phyloP scores from a whole-genome alignment of 1,140 invertebrate genomes.

The Atta cephalotes region DNA sequence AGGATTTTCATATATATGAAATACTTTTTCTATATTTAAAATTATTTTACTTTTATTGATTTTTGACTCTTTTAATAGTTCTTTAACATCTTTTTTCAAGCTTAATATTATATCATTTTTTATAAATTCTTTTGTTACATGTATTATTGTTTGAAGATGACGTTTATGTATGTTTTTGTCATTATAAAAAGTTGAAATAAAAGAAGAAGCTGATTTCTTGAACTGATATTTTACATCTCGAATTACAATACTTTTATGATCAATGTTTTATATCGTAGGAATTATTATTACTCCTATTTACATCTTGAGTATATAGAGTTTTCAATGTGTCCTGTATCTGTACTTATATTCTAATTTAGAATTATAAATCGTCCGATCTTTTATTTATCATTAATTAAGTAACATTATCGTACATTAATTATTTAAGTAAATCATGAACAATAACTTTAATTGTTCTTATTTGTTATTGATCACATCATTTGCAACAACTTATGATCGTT shows the following conservation, averaged over 20 bases:
- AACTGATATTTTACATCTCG: neutral
- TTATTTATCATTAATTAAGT: too few species aligned
- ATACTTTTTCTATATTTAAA: neutral
- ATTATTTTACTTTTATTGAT: neutral
- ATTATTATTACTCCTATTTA: neutral
- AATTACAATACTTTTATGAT: neutral
- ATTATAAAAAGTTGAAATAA: neutral
- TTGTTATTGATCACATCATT: neutral
- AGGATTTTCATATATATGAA: neutral
- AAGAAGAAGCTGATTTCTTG: neutral
- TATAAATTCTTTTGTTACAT: constrained; percentile 12
- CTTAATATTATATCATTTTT: neutral
- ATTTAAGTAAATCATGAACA: neutral
- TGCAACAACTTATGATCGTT: neutral
- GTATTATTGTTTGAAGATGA: neutral
- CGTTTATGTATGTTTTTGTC: neutral
- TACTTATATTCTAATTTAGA: neutral
- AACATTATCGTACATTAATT: neutral
- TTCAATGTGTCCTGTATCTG: neutral
- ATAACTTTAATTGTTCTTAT: neutral
- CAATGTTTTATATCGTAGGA: too few species aligned
- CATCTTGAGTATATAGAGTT: neutral
- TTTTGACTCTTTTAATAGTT: neutral
- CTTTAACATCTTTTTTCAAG: neutral
- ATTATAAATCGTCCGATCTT: neutral